These are phyloP conservation scores for Pinna nobilis DNA, from an alignment of 1,140 invertebrate species.

Conservation along the genomic window DNA sequence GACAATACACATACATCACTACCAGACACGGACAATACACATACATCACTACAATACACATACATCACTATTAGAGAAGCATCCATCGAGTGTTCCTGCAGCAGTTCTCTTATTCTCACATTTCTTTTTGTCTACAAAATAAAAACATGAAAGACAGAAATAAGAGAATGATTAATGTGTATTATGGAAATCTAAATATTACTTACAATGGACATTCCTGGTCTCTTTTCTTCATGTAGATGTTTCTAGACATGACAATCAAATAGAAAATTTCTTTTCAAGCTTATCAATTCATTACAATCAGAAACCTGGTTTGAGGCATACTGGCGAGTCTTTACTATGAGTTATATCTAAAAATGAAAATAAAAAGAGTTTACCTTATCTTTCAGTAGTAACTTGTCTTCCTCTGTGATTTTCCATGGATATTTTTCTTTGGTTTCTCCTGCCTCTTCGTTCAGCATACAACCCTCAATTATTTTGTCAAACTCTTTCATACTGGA, in stretches of 20 bases:
- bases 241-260: no score
- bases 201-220: no score
- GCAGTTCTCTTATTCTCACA: conserved; percentile 87
- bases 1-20: neutral
- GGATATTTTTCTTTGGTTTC: conserved; percentile 67
- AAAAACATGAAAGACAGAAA: conserved; percentile 24
- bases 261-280: no score
- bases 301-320: no score
- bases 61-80: conserved; percentile 92
- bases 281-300: no score
- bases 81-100: conserved; percentile 87
- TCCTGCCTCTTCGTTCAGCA: conserved; percentile 64
- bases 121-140: conserved; percentile 85
- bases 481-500: conserved; percentile 79
- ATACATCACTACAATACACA: conserved; percentile 63
- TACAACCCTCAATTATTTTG: conserved; percentile 71
- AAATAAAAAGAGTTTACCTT: conserved; percentile 75
- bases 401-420: conserved; percentile 83
- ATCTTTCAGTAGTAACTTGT: conserved; percentile 85
- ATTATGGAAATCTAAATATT: no score
- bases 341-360: neutral
- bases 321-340: no score
- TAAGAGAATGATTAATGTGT: neutral
- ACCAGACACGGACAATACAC: neutral
- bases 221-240: no score